Percentiles rank a stretch among this genome's conserved stretches.
Evolutionary conservation across 2,113 vertebrate genomes (phyloP).

Genomic region (Neotragus moschatus): DNA sequence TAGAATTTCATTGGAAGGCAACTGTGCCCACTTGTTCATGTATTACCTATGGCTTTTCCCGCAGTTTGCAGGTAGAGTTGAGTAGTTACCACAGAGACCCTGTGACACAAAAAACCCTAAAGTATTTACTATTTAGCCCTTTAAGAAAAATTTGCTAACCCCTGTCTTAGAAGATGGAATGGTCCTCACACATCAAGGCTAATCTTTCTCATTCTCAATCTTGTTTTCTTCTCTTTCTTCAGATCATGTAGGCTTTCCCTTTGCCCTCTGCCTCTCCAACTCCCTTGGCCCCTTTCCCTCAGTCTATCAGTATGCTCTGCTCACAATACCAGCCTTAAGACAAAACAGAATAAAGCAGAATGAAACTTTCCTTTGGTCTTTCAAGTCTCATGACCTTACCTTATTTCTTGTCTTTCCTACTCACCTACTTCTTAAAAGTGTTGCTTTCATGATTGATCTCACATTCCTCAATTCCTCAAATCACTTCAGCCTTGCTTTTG

Average conservation of each 20-base stretch:
- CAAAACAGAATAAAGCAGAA: neutral
- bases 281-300: neutral
- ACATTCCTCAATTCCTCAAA: neutral
- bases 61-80: neutral
- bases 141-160: neutral
- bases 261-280: neutral
- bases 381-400: neutral
- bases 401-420: neutral
- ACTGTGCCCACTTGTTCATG: neutral
- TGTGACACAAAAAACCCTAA: neutral
- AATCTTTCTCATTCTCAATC: neutral
- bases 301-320: neutral
- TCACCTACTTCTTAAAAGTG: neutral
- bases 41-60: neutral
- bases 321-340: neutral
- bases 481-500: neutral
- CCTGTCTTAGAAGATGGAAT: neutral
- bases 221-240: neutral
- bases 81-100: neutral
- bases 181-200: neutral
- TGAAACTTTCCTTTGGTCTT: neutral
- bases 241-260: neutral
- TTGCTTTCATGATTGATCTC: neutral
- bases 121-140: neutral
- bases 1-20: neutral